phyloP scores from a whole-genome alignment of 2,797 vertebrate species.

The Sebastes cheni region DNA sequence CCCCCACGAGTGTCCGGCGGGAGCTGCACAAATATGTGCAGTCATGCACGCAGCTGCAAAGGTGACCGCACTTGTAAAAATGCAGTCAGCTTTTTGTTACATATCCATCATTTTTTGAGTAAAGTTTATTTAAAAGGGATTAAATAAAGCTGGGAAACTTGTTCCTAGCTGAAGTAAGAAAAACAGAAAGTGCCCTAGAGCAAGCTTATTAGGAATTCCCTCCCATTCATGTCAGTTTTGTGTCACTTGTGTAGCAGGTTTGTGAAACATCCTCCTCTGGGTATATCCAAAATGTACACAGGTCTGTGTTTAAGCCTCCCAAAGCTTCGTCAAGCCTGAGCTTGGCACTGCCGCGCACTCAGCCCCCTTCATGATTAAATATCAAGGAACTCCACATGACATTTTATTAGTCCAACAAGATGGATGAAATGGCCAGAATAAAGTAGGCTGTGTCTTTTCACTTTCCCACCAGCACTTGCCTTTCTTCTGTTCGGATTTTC shows the following conservation, averaged over 20 bases:
- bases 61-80: conserved; percentile 26
- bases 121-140: conserved; percentile 9
- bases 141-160: conserved; percentile 8
- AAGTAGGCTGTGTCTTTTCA: conserved; percentile 89
- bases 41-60: conserved; percentile 57
- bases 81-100: neutral
- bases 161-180: neutral
- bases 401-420: conserved; percentile 93
- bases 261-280: conserved; percentile 52
- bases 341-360: conserved; percentile 69
- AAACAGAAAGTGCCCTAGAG: neutral
- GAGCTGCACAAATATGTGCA: conserved; percentile 45
- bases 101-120: conserved; percentile 6
- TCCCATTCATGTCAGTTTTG: conserved; percentile 32
- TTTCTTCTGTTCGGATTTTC: conserved; percentile 64
- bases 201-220: conserved; percentile 23
- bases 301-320: conserved; percentile 71
- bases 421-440: conserved; percentile 90
- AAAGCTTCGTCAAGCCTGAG: conserved; percentile 62
- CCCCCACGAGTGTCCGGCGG: conserved; percentile 1
- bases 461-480: conserved; percentile 78
- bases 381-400: conserved; percentile 88
- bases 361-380: conserved; percentile 88
- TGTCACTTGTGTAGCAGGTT: conserved; percentile 29
- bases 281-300: conserved; percentile 51